phyloP scores from a whole-genome alignment of 2,113 vertebrate species.

The Chionis minor region DNA sequence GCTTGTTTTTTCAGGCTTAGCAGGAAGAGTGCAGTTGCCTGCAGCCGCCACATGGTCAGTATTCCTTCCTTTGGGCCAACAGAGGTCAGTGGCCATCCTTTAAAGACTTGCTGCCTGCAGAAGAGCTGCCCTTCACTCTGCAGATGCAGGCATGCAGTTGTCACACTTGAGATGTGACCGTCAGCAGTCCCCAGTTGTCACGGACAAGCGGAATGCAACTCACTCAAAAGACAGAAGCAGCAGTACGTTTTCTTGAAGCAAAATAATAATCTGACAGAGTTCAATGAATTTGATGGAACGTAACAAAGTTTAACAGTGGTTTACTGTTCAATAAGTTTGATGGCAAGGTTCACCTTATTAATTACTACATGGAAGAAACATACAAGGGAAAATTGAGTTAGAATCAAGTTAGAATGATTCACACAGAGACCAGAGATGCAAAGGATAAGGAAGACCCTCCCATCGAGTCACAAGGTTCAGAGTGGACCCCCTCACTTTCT shows the following conservation, averaged over 20 bases:
- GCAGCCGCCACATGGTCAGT: background rate
- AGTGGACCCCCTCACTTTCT: background rate
- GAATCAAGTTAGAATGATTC: background rate
- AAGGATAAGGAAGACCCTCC: background rate
- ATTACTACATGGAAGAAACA: background rate
- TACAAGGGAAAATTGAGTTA: background rate
- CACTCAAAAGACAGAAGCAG: background rate
- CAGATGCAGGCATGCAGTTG: background rate
- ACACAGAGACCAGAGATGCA: background rate
- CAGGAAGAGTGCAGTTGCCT: background rate
- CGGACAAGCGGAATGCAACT: background rate
- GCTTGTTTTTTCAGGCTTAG: background rate
- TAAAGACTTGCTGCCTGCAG: background rate
- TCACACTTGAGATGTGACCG: background rate
- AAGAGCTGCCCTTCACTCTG: background rate
- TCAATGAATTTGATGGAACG: background rate
- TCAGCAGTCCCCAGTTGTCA: background rate
- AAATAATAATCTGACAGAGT: background rate
- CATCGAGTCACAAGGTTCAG: background rate
- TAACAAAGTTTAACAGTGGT: background rate
- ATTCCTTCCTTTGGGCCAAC: background rate
- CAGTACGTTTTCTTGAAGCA: background rate
- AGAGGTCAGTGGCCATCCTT: background rate
- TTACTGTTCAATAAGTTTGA: background rate
- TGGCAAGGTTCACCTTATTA: background rate